Evolutionary conservation across 2,113 vertebrate species (phyloP).

Genomic region (Peromyscus polionotus): DNA sequence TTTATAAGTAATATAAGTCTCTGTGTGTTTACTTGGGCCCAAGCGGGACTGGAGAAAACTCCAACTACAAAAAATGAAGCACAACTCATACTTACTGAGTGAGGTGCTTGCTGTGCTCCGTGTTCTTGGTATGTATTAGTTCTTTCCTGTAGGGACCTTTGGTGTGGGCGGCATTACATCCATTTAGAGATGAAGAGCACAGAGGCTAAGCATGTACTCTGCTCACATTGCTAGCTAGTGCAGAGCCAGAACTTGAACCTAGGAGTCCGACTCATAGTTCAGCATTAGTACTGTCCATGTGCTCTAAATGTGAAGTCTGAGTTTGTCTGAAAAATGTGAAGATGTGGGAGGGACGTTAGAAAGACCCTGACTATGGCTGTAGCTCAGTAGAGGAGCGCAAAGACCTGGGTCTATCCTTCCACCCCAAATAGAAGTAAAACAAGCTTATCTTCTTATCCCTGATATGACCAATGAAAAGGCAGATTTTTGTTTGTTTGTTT

Average conservation of each 20-base stretch:
- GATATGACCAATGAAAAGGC: neutral
- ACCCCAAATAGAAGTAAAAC: neutral
- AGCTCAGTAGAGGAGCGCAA: neutral
- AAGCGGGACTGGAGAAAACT: neutral
- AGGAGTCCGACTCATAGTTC: neutral
- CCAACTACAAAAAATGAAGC: neutral
- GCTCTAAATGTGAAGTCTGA: neutral
- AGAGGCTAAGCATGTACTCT: neutral
- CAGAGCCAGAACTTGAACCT: conserved; percentile 18
- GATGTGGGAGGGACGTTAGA: conserved; percentile 26
- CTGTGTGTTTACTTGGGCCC: no score
- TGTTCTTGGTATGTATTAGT: neutral
- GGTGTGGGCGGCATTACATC: neutral
- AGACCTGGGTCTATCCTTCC: neutral
- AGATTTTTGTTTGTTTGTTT: neutral
- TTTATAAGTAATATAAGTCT: no score
- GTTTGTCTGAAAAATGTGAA: conserved; percentile 8
- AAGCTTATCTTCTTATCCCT: neutral
- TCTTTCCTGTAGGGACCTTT: neutral
- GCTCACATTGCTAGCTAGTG: neutral
- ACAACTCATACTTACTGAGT: neutral
- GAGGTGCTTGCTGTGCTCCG: neutral
- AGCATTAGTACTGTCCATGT: neutral
- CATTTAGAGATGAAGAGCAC: neutral
- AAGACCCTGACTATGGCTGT: neutral